Conservation (phyloP, 2,888 invertebrate genomes). For the Nomada hirtipes region DNA sequence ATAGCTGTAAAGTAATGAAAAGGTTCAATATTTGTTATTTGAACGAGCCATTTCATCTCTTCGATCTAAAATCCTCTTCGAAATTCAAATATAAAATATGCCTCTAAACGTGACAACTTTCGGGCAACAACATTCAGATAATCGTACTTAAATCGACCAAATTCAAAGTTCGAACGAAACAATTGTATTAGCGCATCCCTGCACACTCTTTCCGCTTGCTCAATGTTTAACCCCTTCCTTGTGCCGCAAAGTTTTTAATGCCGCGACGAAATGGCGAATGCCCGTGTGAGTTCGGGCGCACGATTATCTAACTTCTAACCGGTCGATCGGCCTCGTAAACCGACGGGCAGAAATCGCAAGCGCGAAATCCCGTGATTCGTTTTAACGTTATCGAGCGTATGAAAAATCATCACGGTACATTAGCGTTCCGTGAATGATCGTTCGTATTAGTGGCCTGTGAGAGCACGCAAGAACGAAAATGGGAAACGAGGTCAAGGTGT, state of each 20-base stretch:
- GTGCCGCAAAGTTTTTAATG: constrained; percentile 21
- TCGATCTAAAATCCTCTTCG: too few relatives aligned
- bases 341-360: constrained; percentile 25
- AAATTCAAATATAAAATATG: too few relatives aligned
- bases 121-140: too few relatives aligned
- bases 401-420: constrained; percentile 48
- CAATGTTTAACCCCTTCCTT: not conserved
- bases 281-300: constrained; percentile 36
- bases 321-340: constrained; percentile 43
- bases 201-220: not conserved
- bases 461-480: constrained; percentile 39
- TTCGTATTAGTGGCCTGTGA: not conserved
- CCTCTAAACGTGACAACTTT: too few relatives aligned
- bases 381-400: constrained; percentile 53
- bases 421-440: constrained; percentile 27
- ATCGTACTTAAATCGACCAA: too few relatives aligned
- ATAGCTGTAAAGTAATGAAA: too few relatives aligned
- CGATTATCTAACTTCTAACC: constrained; percentile 24
- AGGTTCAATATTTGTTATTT: too few relatives aligned
- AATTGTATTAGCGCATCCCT: not conserved
- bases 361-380: constrained; percentile 44
- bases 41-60: too few relatives aligned
- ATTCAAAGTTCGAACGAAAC: too few relatives aligned
- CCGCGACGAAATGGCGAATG: constrained; percentile 42
- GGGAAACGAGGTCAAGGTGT: constrained; percentile 52